Percentiles rank a stretch among this genome's conserved stretches.
phyloP scores from a whole-genome alignment of 2,113 vertebrate species.

The Triplophysa rosa region DNA sequence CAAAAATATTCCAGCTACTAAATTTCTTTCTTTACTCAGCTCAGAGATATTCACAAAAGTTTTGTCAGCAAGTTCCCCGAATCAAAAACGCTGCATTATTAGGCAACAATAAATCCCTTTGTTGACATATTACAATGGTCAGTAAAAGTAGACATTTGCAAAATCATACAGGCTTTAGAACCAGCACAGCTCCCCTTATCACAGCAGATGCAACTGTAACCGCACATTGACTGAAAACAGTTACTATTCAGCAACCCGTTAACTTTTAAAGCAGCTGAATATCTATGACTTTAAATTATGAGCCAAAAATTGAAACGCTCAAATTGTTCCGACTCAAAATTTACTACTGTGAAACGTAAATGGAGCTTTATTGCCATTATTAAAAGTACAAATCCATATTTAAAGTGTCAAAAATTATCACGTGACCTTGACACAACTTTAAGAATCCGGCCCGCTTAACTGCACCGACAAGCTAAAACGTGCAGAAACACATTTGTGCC shows the following conservation, averaged over 20 bases:
- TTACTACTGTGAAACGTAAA: neutral
- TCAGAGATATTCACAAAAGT: neutral
- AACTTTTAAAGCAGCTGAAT: neutral
- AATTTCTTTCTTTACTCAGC: neutral
- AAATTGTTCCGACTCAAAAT: too few relatives aligned
- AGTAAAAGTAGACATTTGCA: neutral
- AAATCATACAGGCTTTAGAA: neutral
- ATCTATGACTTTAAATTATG: neutral
- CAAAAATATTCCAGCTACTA: neutral
- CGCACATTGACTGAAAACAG: neutral
- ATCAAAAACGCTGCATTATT: neutral
- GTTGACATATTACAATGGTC: neutral
- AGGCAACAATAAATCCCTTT: neutral
- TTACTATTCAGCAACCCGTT: neutral
- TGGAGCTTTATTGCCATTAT: constrained; percentile 7
- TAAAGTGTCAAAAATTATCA: neutral
- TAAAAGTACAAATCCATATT: neutral
- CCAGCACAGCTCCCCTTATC: neutral
- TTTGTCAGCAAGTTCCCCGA: neutral
- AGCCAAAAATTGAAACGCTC: too few relatives aligned
- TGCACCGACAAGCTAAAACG: neutral
- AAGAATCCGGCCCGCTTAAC: neutral
- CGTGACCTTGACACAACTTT: neutral
- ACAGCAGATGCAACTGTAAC: neutral
- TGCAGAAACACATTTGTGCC: neutral